phyloP scores from a whole-genome alignment of 1,140 invertebrate species.

The Habropoda laboriosa region DNA sequence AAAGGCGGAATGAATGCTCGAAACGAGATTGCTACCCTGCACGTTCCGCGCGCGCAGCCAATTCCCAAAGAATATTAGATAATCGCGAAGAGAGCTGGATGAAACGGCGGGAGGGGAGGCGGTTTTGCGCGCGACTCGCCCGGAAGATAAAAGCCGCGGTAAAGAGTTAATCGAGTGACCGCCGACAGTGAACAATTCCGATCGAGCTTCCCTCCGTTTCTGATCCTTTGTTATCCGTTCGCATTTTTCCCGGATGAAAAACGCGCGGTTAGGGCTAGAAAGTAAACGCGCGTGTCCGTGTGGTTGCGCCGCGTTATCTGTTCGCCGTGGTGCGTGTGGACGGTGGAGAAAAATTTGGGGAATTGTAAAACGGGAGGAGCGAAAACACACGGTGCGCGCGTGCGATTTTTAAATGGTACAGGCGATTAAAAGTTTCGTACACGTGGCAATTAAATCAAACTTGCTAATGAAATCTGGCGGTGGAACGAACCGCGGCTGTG shows the following conservation, averaged over 20 bases:
- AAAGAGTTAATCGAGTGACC: slow-evolving; percentile 39
- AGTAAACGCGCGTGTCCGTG: slow-evolving; percentile 13
- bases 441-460: slow-evolving; percentile 71
- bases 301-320: neutral
- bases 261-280: neutral
- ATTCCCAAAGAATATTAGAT: neutral
- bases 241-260: slow-evolving; percentile 18
- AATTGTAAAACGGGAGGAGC: neutral
- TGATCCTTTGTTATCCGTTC: slow-evolving; percentile 30
- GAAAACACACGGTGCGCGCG: too few species aligned
- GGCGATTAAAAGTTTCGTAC: slow-evolving; percentile 55
- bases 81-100: neutral
- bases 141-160: neutral
- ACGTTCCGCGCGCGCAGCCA: too few species aligned
- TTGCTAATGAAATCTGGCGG: slow-evolving; percentile 74
- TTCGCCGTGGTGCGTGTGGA: too few species aligned
- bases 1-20: too few species aligned
- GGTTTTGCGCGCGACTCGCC: slow-evolving; percentile 5
- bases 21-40: too few species aligned
- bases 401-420: slow-evolving; percentile 57
- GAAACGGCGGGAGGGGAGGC: neutral
- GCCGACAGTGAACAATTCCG: slow-evolving; percentile 7
- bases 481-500: slow-evolving; percentile 62
- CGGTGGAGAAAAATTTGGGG: neutral
- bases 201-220: slow-evolving; percentile 18